phyloP scores from a whole-genome alignment of 2,113 vertebrate species.

The Phyllostomus hastatus region DNA sequence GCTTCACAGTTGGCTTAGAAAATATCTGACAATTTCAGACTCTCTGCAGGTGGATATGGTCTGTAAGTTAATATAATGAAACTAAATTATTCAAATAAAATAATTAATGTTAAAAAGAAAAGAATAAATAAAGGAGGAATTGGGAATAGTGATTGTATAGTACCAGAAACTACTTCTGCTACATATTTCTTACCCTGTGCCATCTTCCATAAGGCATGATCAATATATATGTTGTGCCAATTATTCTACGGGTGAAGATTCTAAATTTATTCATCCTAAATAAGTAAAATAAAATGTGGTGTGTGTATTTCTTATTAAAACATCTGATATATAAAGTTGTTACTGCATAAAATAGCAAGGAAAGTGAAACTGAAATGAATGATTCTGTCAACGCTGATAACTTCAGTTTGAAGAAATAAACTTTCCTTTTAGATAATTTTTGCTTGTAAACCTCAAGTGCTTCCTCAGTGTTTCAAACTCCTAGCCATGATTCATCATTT shows the following conservation, averaged over 20 bases:
- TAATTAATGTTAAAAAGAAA: background rate
- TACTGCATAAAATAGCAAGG: background rate
- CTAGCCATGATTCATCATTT: background rate
- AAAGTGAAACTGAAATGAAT: background rate
- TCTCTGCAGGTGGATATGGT: background rate
- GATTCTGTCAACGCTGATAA: background rate
- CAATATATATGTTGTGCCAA: background rate
- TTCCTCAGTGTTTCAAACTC: background rate
- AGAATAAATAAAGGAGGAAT: background rate
- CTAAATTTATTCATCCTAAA: background rate
- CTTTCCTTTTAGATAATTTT: background rate
- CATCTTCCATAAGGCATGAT: background rate
- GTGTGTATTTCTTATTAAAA: background rate
- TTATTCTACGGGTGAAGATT: background rate
- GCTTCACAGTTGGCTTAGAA: background rate
- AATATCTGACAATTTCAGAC: background rate
- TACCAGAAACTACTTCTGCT: background rate
- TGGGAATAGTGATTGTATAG: background rate
- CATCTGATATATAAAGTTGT: background rate
- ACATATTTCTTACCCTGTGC: background rate
- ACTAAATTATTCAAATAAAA: background rate
- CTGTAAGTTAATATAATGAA: background rate
- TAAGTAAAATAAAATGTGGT: background rate
- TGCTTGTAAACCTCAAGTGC: background rate
- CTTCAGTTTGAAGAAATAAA: slow-evolving; percentile 7